Evolutionary conservation across 2,888 invertebrate genomes (phyloP).

Genomic region (Thelaira solivaga): DNA sequence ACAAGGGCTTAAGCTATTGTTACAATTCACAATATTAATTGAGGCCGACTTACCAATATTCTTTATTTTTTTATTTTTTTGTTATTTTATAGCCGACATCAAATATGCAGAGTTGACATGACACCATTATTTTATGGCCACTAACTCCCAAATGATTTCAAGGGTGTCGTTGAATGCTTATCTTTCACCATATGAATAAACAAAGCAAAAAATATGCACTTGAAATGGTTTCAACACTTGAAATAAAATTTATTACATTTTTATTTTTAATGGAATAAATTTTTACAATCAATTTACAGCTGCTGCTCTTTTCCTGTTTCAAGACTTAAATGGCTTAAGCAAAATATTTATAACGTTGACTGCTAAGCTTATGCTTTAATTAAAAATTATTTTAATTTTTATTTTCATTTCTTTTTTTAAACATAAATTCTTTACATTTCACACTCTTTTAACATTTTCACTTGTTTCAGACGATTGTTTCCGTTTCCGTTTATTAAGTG

Average conservation of each 20-base stretch:
- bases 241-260: slow-evolving; percentile 24
- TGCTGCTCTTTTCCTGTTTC: background rate
- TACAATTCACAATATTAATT: slow-evolving; percentile 18
- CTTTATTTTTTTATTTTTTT: background rate
- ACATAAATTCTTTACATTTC: background rate
- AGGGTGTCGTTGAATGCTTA: slow-evolving; percentile 18
- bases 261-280: slow-evolving; percentile 14
- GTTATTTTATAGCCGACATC: slow-evolving; percentile 7
- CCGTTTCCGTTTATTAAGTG: slow-evolving; percentile 47
- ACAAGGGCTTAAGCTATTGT: slow-evolving; percentile 22
- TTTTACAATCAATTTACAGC: slow-evolving; percentile 6
- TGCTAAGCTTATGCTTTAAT: slow-evolving; percentile 8
- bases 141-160: slow-evolving; percentile 54
- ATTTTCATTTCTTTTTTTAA: background rate
- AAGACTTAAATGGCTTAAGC: slow-evolving; percentile 13
- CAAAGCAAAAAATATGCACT: slow-evolving; percentile 2
- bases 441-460: background rate
- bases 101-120: slow-evolving; percentile 24
- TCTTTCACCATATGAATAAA: background rate
- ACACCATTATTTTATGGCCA: slow-evolving; percentile 14
- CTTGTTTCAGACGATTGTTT: slow-evolving; percentile 18
- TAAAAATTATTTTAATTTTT: background rate
- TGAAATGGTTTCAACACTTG: slow-evolving; percentile 15
- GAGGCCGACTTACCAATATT: slow-evolving; percentile 30
- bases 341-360: background rate